Base-by-base conservation (phyloP, 1,140 invertebrate genomes). In the Scaptomyza montana region DNA sequence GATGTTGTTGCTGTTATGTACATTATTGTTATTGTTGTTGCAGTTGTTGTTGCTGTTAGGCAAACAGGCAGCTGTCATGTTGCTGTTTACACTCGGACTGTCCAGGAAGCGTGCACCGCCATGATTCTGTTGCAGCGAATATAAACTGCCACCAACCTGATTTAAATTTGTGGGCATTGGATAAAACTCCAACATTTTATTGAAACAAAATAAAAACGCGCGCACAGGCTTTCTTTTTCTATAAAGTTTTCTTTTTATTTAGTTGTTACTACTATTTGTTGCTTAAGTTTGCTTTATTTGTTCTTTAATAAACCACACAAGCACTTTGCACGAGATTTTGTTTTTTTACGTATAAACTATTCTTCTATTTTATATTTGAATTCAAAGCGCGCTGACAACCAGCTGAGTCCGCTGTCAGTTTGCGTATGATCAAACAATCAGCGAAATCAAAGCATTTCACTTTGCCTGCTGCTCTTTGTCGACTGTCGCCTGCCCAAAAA, bases 91-190 rank as follows among this genome's bases (percentile, higher is more conserved):
- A 72, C 72, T 85, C 51, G 90, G 89, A 90, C 86, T 90, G 77
- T 89, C 84, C 66, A 91, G 73, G 62, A 89, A 86, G 30, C 90
- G 86, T 56, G 90, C 86, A 46, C 90, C 90, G 30, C 89, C 89
- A 81, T 91, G 90, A 67, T 91, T 91, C 69, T 91, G 90, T 51
- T 90, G 89, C 70, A 89, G 80, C 74, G 90, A 89, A 43, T 91
- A 87, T 54, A 91, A 78, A 61, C 87, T 79, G 72, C 87, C 80
- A 70, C 78, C 90, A 69, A 90, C 90, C 78, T 79, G 77, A 89
- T 85, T 92, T 67, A 92, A 74, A 82, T 91, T 92, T 56, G 90
- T 91, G 77, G 90, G 90, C 90, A 92, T 91, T 75, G 90, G 90
- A 87, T 92, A 92, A 66, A 92, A 92, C 75, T 92, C 90, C 73